These are phyloP conservation scores for Coccyzus lansbergi DNA, from an alignment of 2,797 vertebrate species.

Conservation along the genomic window DNA sequence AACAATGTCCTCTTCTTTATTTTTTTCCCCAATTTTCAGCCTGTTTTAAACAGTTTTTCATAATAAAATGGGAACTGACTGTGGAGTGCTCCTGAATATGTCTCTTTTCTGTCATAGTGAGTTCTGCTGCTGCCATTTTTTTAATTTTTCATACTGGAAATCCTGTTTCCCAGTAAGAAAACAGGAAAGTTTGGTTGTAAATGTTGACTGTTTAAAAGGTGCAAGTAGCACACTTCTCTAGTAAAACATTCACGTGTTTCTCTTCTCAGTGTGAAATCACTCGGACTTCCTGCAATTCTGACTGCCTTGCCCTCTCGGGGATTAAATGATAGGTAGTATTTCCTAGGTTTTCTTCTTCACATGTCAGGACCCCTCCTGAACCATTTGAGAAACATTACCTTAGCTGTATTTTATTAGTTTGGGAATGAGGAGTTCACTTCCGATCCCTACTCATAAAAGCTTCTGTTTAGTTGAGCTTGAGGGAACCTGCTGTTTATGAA, in stretches of 20 bases:
- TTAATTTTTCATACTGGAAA: not conserved
- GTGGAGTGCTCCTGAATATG: not conserved
- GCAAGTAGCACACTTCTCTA: not conserved
- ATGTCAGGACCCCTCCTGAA: not conserved
- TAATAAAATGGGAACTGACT: conserved; percentile 34
- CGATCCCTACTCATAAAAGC: not conserved
- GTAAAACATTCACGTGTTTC: not conserved
- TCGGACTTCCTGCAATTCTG: not conserved
- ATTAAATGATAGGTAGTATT: not conserved
- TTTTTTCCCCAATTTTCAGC: not conserved
- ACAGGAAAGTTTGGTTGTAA: not conserved
- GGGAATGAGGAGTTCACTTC: not conserved
- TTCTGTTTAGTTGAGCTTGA: not conserved
- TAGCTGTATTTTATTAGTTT: not conserved
- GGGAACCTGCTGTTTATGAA: not conserved
- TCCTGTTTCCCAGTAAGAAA: not conserved
- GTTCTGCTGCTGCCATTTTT: not conserved
- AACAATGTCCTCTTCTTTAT: not conserved
- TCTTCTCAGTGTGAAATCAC: not conserved
- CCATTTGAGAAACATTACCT: not conserved
- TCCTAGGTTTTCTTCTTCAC: not conserved
- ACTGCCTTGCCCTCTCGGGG: not conserved
- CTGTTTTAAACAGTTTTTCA: conserved; percentile 34
- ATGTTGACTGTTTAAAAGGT: not conserved
- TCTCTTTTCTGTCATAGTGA: not conserved